phyloP scores from a whole-genome alignment of 1,140 invertebrate genomes.

The Vanessa tameamea region DNA sequence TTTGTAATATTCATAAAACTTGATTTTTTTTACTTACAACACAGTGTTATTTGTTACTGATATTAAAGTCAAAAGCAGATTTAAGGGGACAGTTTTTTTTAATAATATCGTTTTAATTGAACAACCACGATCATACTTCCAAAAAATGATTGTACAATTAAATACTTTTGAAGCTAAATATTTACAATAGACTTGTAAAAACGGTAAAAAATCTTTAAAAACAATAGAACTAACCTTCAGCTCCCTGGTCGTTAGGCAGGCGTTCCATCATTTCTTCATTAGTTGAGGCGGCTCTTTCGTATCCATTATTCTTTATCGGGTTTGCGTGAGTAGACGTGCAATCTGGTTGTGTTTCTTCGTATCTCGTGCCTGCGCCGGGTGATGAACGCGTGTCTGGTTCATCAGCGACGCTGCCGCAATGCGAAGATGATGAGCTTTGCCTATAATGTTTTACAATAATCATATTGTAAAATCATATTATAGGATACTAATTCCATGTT shows the following conservation, averaged over 20 bases:
- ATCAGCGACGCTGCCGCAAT: slow-evolving; percentile 76
- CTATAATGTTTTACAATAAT: slow-evolving; percentile 50
- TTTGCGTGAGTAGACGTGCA: slow-evolving; percentile 66
- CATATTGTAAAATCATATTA: slow-evolving; percentile 4
- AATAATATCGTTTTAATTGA: too few species aligned
- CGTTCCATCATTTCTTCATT: slow-evolving; percentile 76
- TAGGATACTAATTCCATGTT: background rate
- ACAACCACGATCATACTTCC: too few species aligned
- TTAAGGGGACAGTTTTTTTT: too few species aligned
- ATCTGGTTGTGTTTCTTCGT: slow-evolving; percentile 67
- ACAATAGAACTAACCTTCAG: slow-evolving; percentile 65
- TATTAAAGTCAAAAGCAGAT: too few species aligned
- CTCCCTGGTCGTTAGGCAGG: slow-evolving; percentile 74
- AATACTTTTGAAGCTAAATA: slow-evolving; percentile 29
- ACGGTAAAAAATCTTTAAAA: background rate
- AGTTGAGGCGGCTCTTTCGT: slow-evolving; percentile 65
- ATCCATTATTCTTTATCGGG: slow-evolving; percentile 75
- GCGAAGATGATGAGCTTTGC: slow-evolving; percentile 77
- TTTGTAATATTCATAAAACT: too few species aligned
- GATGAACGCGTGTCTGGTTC: slow-evolving; percentile 79
- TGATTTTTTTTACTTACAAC: too few species aligned
- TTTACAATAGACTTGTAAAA: background rate
- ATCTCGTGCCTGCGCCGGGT: slow-evolving; percentile 66
- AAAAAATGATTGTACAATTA: background rate
- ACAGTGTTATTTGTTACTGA: too few species aligned